Conservation (phyloP, 2,113 vertebrate genomes). For the Eulemur macaco region DNA sequence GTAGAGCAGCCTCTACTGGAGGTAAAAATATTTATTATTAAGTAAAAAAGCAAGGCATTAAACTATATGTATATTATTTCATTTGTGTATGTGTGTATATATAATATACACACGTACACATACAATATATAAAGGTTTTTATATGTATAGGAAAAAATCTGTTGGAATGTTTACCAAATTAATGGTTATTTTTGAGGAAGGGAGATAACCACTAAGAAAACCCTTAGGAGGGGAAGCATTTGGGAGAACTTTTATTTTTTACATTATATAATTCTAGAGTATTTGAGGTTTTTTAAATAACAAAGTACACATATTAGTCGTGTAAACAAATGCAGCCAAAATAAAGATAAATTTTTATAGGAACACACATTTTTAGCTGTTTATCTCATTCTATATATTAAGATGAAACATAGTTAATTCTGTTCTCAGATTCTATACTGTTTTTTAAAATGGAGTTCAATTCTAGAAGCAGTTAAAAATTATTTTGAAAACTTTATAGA, state of each 20-base stretch:
- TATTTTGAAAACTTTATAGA: background rate
- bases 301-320: background rate
- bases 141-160: background rate
- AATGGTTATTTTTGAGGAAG: background rate
- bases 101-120: background rate
- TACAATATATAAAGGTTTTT: background rate
- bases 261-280: background rate
- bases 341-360: background rate
- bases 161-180: background rate
- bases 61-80: background rate
- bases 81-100: background rate
- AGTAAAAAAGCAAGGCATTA: background rate
- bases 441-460: background rate
- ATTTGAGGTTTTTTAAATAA: background rate
- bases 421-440: background rate
- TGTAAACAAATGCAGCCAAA: background rate
- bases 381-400: background rate
- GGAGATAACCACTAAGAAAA: background rate
- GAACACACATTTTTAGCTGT: background rate
- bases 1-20: background rate
- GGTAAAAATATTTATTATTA: background rate
- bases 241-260: background rate
- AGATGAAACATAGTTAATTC: conserved; percentile 22
- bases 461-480: conserved; percentile 5
- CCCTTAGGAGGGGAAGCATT: background rate